Percentiles rank a stretch among this genome's conserved stretches.
Conservation (phyloP, 2,888 invertebrate species). For the Epirrhoe alternata region DNA sequence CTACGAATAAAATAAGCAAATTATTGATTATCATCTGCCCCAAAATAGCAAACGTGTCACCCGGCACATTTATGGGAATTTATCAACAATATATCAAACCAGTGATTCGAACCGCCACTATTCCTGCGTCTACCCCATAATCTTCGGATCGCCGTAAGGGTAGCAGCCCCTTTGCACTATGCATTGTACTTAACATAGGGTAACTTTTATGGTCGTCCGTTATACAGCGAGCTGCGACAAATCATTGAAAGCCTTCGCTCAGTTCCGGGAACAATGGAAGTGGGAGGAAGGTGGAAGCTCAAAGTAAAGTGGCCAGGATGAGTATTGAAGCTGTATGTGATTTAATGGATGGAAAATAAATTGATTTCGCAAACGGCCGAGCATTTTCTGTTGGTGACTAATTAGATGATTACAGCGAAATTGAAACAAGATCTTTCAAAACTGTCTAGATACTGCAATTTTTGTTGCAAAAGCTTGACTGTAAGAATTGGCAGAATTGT, state of each 20-base stretch:
- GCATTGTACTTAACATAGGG: constrained; percentile 79
- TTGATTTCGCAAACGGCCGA: constrained; percentile 75
- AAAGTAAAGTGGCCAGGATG: constrained; percentile 53
- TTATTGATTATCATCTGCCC: constrained; percentile 27
- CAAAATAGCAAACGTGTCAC: constrained; percentile 32
- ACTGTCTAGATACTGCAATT: background rate
- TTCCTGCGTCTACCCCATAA: constrained; percentile 62
- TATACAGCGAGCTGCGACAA: constrained; percentile 53
- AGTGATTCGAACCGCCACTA: constrained; percentile 68
- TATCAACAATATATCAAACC: constrained; percentile 59
- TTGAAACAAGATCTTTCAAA: background rate
- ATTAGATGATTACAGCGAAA: constrained; percentile 44
- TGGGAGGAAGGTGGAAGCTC: constrained; percentile 52
- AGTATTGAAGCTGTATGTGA: constrained; percentile 75
- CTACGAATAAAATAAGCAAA: constrained; percentile 1
- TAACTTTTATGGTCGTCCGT: constrained; percentile 76
- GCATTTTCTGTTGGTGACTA: constrained; percentile 54
- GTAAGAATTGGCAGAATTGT: too few species aligned
- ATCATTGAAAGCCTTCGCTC: constrained; percentile 56
- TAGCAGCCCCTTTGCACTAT: constrained; percentile 74
- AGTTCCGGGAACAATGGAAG: constrained; percentile 41
- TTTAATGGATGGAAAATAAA: constrained; percentile 81
- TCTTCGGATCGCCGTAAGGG: constrained; percentile 64
- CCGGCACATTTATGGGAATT: constrained; percentile 45
- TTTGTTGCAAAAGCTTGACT: too few species aligned